phyloP scores from a whole-genome alignment of 1,140 invertebrate species.

The Vollenhovia emeryi region DNA sequence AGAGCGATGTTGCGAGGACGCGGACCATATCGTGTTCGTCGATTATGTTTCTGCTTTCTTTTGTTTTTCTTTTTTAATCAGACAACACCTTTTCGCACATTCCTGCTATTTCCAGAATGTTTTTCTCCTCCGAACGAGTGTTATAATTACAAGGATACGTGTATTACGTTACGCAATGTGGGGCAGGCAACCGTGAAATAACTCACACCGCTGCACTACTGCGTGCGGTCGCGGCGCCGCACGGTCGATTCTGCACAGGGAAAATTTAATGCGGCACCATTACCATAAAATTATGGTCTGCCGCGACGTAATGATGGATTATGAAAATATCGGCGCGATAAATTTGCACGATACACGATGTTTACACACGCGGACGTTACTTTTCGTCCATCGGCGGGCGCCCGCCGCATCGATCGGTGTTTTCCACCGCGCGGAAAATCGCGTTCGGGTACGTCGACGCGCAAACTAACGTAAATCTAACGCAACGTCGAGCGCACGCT shows the following conservation, averaged over 20 bases:
- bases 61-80: background rate
- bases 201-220: conserved; percentile 22
- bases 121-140: background rate
- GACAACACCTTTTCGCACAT: background rate
- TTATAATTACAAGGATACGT: background rate
- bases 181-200: conserved; percentile 24
- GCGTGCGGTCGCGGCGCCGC: conserved; percentile 6
- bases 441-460: background rate
- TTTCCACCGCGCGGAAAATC: conserved; percentile 3
- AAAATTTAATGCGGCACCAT: conserved; percentile 57
- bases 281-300: conserved; percentile 59
- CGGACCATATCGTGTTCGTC: background rate
- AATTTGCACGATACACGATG: conserved; percentile 49
- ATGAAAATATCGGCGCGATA: conserved; percentile 57
- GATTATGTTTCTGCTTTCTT: no score
- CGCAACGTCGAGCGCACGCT: background rate
- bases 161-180: background rate
- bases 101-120: background rate
- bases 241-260: conserved; percentile 50
- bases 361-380: conserved; percentile 42
- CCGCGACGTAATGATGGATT: conserved; percentile 53
- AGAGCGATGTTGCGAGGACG: background rate
- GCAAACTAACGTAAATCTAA: background rate
- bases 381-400: conserved; percentile 23
- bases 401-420: conserved; percentile 12